Conservation (phyloP, 2,113 vertebrate species). For the Polypterus senegalus region DNA sequence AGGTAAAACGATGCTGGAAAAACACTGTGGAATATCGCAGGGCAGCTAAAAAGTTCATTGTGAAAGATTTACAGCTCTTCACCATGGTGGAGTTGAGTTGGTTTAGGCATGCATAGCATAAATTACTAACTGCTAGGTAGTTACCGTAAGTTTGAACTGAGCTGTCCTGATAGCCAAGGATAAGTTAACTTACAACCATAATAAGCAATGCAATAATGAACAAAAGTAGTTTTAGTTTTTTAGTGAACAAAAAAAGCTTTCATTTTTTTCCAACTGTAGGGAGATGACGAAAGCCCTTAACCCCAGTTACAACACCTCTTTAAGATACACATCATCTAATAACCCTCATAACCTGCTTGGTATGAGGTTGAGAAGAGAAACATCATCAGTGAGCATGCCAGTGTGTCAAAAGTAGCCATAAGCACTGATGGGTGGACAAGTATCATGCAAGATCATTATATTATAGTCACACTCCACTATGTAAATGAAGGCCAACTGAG, state of each 20-base stretch:
- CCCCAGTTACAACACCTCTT: constrained; percentile 6
- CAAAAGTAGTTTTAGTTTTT: too few species aligned
- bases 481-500: constrained; percentile 1
- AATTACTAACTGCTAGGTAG: too few species aligned
- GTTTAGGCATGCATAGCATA: too few species aligned
- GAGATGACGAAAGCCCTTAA: constrained; percentile 11
- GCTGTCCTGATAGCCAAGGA: too few species aligned
- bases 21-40: too few species aligned
- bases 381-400: not conserved
- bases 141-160: too few species aligned
- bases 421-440: constrained; percentile 11
- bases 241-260: not conserved
- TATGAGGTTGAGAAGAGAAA: constrained; percentile 1
- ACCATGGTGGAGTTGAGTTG: too few species aligned
- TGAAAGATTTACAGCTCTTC: too few species aligned
- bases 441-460: constrained; percentile 8
- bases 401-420: constrained; percentile 1
- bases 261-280: constrained; percentile 4
- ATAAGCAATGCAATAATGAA: too few species aligned
- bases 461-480: constrained; percentile 9
- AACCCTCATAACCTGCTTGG: not conserved
- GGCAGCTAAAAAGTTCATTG: too few species aligned
- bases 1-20: too few species aligned
- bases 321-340: constrained; percentile 4
- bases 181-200: too few species aligned